Evolutionary conservation across 2,797 vertebrate species (phyloP).

Genomic region (Chromobotia macracanthus): DNA sequence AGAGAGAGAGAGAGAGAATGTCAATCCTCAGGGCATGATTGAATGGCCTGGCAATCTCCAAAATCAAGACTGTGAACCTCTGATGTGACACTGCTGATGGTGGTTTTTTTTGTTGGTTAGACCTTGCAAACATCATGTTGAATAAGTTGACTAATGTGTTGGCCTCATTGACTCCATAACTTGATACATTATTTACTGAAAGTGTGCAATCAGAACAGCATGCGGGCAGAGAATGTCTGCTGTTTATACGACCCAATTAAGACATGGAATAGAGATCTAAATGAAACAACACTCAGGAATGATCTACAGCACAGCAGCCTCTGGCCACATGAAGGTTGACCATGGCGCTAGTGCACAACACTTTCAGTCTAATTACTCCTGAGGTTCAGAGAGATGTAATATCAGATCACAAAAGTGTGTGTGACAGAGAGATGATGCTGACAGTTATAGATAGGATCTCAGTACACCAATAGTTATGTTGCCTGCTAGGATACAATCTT

Average conservation of each 20-base stretch:
- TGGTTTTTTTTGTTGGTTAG: neutral
- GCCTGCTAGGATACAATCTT: no score
- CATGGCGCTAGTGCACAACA: neutral
- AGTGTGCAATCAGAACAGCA: conserved; percentile 1
- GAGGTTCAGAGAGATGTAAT: conserved; percentile 3
- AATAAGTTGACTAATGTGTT: conserved; percentile 17
- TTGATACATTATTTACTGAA: conserved; percentile 24
- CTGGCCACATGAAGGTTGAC: conserved; percentile 29
- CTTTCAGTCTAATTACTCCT: conserved; percentile 28
- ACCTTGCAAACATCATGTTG: neutral
- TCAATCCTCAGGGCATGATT: neutral
- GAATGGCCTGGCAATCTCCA: neutral
- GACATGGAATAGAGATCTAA: conserved; percentile 3
- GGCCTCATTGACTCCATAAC: conserved; percentile 7
- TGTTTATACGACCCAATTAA: conserved; percentile 8
- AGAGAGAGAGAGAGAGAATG: conserved; percentile 55
- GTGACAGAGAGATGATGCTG: neutral
- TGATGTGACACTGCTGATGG: neutral
- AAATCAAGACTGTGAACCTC: neutral
- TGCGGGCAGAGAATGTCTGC: neutral
- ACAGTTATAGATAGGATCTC: neutral
- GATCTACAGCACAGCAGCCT: neutral
- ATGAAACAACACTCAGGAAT: conserved; percentile 33
- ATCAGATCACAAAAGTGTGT: neutral
- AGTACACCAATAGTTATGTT: no score